Conservation (phyloP, 2,888 invertebrate species). For the Pandemis heparana region DNA sequence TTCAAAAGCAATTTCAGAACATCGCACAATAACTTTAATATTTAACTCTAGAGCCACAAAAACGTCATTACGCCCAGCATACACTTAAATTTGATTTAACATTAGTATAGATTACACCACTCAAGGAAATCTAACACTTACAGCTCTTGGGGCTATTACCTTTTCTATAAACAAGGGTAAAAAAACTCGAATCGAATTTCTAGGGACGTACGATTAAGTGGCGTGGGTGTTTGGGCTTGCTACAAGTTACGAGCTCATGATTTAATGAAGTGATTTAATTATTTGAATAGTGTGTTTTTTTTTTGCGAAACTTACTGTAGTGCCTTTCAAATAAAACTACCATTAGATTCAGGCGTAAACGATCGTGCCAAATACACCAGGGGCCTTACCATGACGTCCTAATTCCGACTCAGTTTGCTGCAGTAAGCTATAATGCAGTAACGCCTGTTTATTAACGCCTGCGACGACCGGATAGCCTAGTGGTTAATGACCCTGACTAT, state of each 20-base stretch:
- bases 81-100: slow-evolving; percentile 40
- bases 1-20: neutral
- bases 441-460: too few relatives aligned
- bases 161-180: slow-evolving; percentile 64
- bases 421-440: too few relatives aligned
- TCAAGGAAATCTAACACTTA: slow-evolving; percentile 53
- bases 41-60: slow-evolving; percentile 20
- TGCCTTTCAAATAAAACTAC: too few relatives aligned
- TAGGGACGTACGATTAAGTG: slow-evolving; percentile 78
- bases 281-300: neutral
- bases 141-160: slow-evolving; percentile 67
- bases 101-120: slow-evolving; percentile 41
- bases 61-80: slow-evolving; percentile 27
- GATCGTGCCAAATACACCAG: too few relatives aligned
- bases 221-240: slow-evolving; percentile 65
- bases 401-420: too few relatives aligned
- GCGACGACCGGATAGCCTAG: too few relatives aligned
- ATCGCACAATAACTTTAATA: slow-evolving; percentile 13
- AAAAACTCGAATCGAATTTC: slow-evolving; percentile 73
- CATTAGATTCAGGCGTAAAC: too few relatives aligned
- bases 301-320: too few relatives aligned
- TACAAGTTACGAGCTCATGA: slow-evolving; percentile 45
- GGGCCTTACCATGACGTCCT: too few relatives aligned
- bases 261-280: neutral
- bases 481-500: too few relatives aligned